These are phyloP conservation scores for Machimus atricapillus DNA, from an alignment of 2,888 invertebrate species.

Conservation along the genomic window DNA sequence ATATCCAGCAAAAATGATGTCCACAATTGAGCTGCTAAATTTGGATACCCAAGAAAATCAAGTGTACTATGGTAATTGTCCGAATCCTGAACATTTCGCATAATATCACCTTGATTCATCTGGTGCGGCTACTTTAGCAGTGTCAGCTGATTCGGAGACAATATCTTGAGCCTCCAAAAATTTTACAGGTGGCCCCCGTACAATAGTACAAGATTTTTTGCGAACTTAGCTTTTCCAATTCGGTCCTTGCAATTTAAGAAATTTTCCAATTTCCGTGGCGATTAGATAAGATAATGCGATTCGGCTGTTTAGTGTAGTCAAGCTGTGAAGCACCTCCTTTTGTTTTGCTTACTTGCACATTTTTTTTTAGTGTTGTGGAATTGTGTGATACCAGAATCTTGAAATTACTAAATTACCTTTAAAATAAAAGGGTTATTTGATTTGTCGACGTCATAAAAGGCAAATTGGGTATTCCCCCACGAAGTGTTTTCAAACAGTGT, in stretches of 20 bases:
- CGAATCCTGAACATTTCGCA: not conserved
- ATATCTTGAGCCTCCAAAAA: not conserved
- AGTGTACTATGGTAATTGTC: conserved; percentile 43
- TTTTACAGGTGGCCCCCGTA: not conserved
- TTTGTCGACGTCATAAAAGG: not conserved
- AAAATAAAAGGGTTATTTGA: not conserved
- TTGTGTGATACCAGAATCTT: not conserved
- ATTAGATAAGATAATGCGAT: not conserved
- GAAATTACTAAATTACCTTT: not conserved
- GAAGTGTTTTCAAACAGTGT: not conserved
- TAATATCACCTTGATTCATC: not conserved
- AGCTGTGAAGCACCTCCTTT: not conserved
- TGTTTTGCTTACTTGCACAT: not conserved
- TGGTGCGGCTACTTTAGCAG: not conserved
- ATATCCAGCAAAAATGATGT: conserved; percentile 37
- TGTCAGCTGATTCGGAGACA: not conserved
- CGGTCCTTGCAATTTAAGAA: not conserved
- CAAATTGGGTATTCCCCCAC: not conserved
- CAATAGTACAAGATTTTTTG: not conserved
- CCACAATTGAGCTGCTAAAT: conserved; percentile 41
- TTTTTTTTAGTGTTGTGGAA: not conserved
- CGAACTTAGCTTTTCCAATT: not conserved
- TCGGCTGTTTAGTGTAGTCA: not conserved
- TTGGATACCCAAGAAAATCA: conserved; percentile 44
- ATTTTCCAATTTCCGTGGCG: not conserved